Conservation (phyloP, 2,888 invertebrate species). For the Harpalus rubripes region DNA sequence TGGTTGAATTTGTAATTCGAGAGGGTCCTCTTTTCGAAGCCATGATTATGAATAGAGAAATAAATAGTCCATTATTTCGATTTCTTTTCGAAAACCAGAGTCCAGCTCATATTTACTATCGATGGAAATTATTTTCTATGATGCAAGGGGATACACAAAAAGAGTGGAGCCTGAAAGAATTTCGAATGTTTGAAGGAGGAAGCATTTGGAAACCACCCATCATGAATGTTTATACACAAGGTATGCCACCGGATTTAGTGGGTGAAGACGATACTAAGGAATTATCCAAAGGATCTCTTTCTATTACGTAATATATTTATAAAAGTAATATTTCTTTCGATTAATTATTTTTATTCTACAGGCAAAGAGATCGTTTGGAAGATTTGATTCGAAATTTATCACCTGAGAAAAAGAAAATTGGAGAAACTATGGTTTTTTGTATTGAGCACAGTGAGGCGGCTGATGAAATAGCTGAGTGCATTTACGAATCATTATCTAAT, state of each 20-base stretch:
- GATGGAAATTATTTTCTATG: constrained; percentile 98
- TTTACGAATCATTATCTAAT: constrained; percentile 91
- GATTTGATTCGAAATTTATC: constrained; percentile 92
- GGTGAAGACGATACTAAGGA: constrained; percentile 86
- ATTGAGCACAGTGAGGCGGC: constrained; percentile 99
- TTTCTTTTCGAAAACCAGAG: constrained; percentile 99
- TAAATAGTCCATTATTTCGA: constrained; percentile 96
- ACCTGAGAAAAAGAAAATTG: constrained; percentile 89
- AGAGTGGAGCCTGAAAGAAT: constrained; percentile 94
- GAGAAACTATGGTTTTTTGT: constrained; percentile 99
- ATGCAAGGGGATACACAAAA: constrained; percentile 96
- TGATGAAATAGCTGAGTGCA: constrained; percentile 95
- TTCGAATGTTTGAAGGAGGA: constrained; percentile 96
- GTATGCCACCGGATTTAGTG: constrained; percentile 98
- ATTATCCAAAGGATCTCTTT: constrained; percentile 85
- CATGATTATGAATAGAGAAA: constrained; percentile 98
- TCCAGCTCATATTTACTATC: constrained; percentile 98
- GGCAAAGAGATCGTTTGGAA: constrained; percentile 95
- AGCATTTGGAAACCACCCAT: constrained; percentile 98
- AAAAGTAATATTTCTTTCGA: too few relatives aligned
- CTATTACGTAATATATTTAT: constrained; percentile 81
- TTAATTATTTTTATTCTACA: constrained; percentile 74
- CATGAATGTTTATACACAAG: constrained; percentile 95
- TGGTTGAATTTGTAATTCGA: constrained; percentile 99
- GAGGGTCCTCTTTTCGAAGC: constrained; percentile 99